These are phyloP conservation scores for Mystacides longicornis DNA, from an alignment of 2,888 invertebrate genomes.

Conservation along the genomic window DNA sequence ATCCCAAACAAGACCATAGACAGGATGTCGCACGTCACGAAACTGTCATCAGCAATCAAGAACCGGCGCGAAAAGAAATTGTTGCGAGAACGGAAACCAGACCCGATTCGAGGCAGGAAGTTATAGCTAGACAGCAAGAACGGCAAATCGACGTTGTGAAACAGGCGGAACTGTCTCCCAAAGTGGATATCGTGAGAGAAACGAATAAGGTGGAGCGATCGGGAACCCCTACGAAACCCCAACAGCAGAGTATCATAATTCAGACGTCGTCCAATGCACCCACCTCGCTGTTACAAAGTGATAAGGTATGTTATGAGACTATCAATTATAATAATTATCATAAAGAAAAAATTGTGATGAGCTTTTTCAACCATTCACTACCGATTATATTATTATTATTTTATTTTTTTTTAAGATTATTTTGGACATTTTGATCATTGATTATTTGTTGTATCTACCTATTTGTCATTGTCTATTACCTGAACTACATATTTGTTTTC, in stretches of 20 bases:
- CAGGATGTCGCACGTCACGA: conserved; percentile 2
- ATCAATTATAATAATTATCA: no score
- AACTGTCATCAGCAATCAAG: background rate
- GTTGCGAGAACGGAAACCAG: background rate
- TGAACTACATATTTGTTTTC: no score
- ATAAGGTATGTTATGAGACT: conserved; percentile 8
- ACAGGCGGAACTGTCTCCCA: background rate
- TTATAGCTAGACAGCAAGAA: background rate
- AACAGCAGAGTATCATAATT: conserved; percentile 22
- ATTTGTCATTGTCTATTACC: no score
- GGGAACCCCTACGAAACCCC: background rate
- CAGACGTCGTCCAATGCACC: conserved; percentile 11
- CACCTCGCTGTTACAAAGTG: conserved; percentile 26
- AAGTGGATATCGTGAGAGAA: conserved; percentile 3
- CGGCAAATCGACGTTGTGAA: conserved; percentile 1
- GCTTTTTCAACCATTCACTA: no score
- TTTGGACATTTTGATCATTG: no score
- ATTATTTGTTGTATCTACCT: no score
- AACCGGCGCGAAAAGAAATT: background rate
- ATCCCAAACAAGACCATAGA: background rate
- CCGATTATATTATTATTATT: no score
- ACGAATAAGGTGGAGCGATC: background rate
- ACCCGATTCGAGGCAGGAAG: conserved; percentile 2
- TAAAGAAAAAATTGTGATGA: background rate
- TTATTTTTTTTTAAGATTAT: no score